Evolutionary conservation across 2,113 vertebrate species (phyloP).

Genomic region (Misgurnus anguillicaudatus): DNA sequence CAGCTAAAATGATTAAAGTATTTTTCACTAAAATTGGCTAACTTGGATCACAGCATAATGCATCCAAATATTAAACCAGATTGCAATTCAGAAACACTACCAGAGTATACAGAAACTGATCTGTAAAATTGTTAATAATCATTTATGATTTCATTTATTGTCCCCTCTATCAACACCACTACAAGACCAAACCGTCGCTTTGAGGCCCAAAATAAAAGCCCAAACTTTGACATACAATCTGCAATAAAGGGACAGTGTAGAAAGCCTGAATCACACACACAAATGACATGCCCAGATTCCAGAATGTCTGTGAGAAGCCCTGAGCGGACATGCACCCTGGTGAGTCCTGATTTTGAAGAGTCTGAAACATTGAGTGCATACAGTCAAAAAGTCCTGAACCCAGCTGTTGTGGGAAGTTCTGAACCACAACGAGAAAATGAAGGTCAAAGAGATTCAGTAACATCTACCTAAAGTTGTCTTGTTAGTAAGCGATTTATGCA

Average conservation of each 20-base stretch:
- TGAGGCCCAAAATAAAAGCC: slow-evolving; percentile 8
- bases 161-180: neutral
- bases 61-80: too few species aligned
- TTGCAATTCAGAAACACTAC: too few species aligned
- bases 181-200: neutral
- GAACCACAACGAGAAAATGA: neutral
- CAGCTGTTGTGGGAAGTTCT: neutral
- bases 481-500: neutral
- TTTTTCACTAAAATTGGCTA: too few species aligned
- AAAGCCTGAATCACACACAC: neutral
- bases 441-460: neutral
- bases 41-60: too few species aligned
- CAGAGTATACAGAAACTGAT: too few species aligned
- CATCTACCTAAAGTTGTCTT: neutral
- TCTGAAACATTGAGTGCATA: too few species aligned
- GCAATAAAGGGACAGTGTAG: neutral
- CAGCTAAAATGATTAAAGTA: too few species aligned
- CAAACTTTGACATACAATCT: neutral
- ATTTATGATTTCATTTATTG: neutral
- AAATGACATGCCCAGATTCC: neutral
- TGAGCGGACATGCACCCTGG: neutral
- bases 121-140: neutral
- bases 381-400: neutral
- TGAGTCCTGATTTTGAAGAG: neutral
- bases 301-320: neutral